Percentiles rank a stretch among this genome's conserved stretches.
These are phyloP conservation scores for Caenorhabditis sp. DNA, from an alignment of 2,888 invertebrate species.

Conservation along the genomic window DNA sequence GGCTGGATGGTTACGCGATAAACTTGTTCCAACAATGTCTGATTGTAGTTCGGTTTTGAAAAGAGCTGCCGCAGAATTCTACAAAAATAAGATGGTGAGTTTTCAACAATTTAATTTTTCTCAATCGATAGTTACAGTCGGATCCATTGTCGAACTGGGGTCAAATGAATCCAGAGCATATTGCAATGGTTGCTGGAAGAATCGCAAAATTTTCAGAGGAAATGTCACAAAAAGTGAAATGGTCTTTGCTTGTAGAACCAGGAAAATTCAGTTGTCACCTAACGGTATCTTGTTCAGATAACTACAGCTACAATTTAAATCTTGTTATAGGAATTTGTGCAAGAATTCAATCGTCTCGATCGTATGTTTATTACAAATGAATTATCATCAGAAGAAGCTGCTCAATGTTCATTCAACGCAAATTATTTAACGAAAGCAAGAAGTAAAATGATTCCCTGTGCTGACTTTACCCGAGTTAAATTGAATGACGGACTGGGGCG, in stretches of 20 bases:
- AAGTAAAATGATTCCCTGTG: slow-evolving; percentile 47
- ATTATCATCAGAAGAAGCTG: slow-evolving; percentile 51
- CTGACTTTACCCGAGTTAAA: slow-evolving; percentile 45
- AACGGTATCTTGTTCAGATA: too few species aligned
- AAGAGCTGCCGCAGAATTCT: slow-evolving; percentile 50
- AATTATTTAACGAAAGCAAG: slow-evolving; percentile 63
- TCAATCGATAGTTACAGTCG: slow-evolving; percentile 14
- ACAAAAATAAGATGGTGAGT: slow-evolving; percentile 37
- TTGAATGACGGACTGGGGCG: slow-evolving; percentile 37
- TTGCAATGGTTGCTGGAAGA: slow-evolving; percentile 44
- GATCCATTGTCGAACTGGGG: slow-evolving; percentile 58
- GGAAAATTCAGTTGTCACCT: slow-evolving; percentile 64
- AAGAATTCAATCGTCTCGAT: slow-evolving; percentile 62
- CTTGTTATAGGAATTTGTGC: slow-evolving; percentile 50
- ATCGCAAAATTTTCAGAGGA: slow-evolving; percentile 47
- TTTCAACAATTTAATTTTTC: neutral
- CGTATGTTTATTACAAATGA: slow-evolving; percentile 58
- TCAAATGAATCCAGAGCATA: slow-evolving; percentile 41
- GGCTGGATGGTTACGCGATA: slow-evolving; percentile 54
- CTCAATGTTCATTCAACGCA: slow-evolving; percentile 59
- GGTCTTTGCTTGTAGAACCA: slow-evolving; percentile 64
- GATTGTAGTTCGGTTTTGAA: slow-evolving; percentile 53
- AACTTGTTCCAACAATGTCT: slow-evolving; percentile 51
- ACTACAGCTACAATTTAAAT: too few species aligned
- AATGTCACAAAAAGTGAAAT: slow-evolving; percentile 53